phyloP scores from a whole-genome alignment of 1,140 invertebrate species.

The Chironomus striatipennis region DNA sequence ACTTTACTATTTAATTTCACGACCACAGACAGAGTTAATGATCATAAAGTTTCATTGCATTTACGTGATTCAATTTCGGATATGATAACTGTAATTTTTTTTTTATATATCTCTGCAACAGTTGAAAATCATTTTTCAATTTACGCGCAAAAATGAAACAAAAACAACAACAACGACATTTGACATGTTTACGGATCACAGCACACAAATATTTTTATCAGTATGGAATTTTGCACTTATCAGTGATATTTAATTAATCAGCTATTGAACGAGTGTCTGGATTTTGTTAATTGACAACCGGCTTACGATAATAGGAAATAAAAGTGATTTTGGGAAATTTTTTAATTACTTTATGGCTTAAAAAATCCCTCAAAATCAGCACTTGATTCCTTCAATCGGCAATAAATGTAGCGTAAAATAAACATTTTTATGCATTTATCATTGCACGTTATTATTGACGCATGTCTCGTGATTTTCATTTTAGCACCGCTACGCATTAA shows the following conservation, averaged over 20 bases:
- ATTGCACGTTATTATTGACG: neutral
- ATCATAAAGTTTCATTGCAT: constrained; percentile 8
- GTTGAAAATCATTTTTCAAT: neutral
- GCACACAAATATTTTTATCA: too few relatives aligned
- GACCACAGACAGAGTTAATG: constrained; percentile 11
- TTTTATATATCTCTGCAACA: neutral
- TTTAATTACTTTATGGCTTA: too few relatives aligned
- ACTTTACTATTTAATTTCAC: neutral
- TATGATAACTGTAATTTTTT: neutral
- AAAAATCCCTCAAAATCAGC: too few relatives aligned
- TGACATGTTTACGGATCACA: neutral
- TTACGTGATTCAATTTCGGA: neutral
- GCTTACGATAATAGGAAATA: too few relatives aligned
- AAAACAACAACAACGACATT: neutral
- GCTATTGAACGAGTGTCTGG: too few relatives aligned
- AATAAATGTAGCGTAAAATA: neutral
- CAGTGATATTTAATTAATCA: too few relatives aligned
- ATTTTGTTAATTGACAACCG: too few relatives aligned
- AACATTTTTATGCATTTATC: neutral
- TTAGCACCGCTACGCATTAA: too few relatives aligned
- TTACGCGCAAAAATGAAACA: neutral
- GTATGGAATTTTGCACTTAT: too few relatives aligned
- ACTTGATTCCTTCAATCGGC: too few relatives aligned
- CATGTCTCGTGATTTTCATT: neutral
- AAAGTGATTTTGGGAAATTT: too few relatives aligned